phyloP scores from a whole-genome alignment of 2,113 vertebrate genomes.

The Zosterops hypoxanthus region DNA sequence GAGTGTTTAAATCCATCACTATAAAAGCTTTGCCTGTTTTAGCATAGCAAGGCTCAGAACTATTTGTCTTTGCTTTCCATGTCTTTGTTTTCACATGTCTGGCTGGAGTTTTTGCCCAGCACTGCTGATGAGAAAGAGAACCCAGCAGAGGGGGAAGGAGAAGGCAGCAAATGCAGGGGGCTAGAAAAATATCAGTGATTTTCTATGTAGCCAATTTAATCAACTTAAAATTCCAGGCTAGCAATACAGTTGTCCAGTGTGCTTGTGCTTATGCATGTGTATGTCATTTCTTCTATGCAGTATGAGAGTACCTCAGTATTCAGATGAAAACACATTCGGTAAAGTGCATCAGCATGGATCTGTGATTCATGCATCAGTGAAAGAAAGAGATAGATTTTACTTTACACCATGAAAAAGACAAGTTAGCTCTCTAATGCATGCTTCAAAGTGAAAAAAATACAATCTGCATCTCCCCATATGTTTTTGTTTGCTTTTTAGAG shows the following conservation, averaged over 20 bases:
- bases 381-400: slow-evolving; percentile 26
- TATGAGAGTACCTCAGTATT: not conserved
- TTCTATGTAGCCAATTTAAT: not conserved
- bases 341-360: slow-evolving; percentile 50
- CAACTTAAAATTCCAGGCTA: not conserved
- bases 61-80: slow-evolving; percentile 57
- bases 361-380: slow-evolving; percentile 37
- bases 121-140: slow-evolving; percentile 25
- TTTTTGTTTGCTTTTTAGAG: not conserved
- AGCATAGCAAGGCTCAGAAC: not conserved
- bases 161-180: not conserved
- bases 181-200: not conserved
- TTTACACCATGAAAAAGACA: not conserved
- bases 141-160: not conserved
- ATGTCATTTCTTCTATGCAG: not conserved
- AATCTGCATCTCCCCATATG: not conserved
- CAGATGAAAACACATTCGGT: slow-evolving; percentile 42
- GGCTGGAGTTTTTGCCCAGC: slow-evolving; percentile 61
- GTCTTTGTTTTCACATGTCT: slow-evolving; percentile 64
- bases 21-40: slow-evolving; percentile 30
- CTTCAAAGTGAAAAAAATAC: slow-evolving; percentile 4
- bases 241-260: not conserved
- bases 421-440: not conserved
- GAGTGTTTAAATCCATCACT: slow-evolving; percentile 31
- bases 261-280: not conserved